Conservation (phyloP, 2,113 vertebrate genomes). For the Mustela lutreola region DNA sequence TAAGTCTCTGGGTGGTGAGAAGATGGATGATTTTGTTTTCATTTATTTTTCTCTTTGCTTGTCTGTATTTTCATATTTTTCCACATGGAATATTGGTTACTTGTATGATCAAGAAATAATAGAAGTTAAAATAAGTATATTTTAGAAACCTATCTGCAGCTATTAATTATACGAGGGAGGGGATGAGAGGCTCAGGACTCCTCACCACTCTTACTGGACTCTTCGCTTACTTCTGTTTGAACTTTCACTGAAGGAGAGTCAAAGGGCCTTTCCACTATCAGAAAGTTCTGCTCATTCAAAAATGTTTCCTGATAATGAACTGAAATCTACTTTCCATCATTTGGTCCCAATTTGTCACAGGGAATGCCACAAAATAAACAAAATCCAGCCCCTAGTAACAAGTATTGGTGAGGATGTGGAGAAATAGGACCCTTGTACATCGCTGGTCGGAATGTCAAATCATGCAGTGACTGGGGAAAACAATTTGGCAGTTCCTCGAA, state of each 20-base stretch:
- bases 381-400: background rate
- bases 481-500: background rate
- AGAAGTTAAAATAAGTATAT: constrained; percentile 38
- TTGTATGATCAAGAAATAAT: constrained; percentile 47
- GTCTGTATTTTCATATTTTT: constrained; percentile 45
- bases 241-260: constrained; percentile 8
- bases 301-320: background rate
- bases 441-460: background rate
- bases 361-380: constrained; percentile 30
- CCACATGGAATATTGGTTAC: background rate
- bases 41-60: constrained; percentile 48
- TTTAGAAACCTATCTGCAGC: background rate
- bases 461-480: background rate
- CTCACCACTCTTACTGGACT: background rate
- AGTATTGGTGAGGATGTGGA: background rate
- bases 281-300: constrained; percentile 49
- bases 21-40: constrained; percentile 57
- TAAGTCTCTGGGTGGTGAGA: background rate
- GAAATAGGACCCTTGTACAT: background rate
- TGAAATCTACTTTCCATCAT: constrained; percentile 24
- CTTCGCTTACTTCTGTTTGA: background rate
- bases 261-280: constrained; percentile 1
- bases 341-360: constrained; percentile 16
- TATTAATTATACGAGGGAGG: background rate
- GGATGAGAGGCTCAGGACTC: background rate